A percentile compares a stretch with the other conserved stretches of the same genome.
Conservation (phyloP, 1,140 invertebrate genomes). For the Aphelenchoides besseyi region DNA sequence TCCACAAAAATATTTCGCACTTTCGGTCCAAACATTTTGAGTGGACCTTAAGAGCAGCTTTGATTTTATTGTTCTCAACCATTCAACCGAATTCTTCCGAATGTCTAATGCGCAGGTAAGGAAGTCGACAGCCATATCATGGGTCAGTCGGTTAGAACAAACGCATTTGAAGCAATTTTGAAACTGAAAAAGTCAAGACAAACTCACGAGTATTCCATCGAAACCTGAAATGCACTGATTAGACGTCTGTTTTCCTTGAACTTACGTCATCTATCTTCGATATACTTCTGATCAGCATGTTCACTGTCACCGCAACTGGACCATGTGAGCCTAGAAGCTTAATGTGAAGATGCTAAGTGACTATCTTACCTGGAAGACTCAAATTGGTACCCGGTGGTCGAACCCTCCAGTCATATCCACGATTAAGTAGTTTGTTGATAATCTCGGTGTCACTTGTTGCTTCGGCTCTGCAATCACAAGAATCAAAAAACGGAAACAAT, state of each 20-base stretch:
- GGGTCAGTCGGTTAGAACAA: neutral
- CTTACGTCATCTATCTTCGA: slow-evolving; percentile 97
- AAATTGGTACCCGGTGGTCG: slow-evolving; percentile 59
- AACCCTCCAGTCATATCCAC: slow-evolving; percentile 60
- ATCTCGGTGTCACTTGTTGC: slow-evolving; percentile 59
- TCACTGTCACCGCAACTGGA: slow-evolving; percentile 70
- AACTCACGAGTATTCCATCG: slow-evolving; percentile 69
- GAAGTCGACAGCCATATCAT: neutral
- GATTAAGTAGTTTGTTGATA: slow-evolving; percentile 53
- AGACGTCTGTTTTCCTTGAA: slow-evolving; percentile 41
- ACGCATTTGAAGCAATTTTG: neutral
- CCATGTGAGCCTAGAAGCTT: slow-evolving; percentile 64
- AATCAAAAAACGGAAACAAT: neutral
- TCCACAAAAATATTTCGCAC: neutral
- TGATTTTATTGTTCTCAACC: neutral
- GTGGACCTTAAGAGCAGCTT: neutral
- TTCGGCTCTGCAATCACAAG: slow-evolving; percentile 30
- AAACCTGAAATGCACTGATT: neutral
- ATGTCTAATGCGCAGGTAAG: neutral
- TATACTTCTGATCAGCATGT: slow-evolving; percentile 90
- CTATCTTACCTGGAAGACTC: slow-evolving; percentile 39
- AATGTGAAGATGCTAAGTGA: neutral
- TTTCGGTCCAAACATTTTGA: neutral
- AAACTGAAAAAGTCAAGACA: neutral
- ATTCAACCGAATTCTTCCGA: neutral